Evolutionary conservation across 2,888 invertebrate genomes (phyloP), one percentile per base, ranked within the genome.

Genomic region (Hyalella azteca): DNA sequence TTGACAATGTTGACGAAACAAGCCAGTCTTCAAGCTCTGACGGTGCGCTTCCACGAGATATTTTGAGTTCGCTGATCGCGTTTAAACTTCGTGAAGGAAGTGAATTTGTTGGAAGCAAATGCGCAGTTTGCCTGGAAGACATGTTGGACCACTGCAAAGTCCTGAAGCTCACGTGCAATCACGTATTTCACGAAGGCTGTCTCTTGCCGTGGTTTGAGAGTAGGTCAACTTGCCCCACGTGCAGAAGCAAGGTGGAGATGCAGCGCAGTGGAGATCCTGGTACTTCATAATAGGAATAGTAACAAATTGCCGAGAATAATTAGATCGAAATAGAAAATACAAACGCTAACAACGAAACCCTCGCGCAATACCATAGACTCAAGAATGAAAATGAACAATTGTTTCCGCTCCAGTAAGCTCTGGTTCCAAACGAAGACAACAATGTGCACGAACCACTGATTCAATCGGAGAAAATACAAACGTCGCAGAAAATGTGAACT

Each of bases 51-150:
- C 66, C 66, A 19, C 29, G 29, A 66, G 36, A 66, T 19, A 19
- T 66, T 9, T 0, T 66, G 36, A 19, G 36, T 5, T 36, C 36
- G 1, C 5, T 66, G 66, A 19, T 5, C 4, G 36, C 32, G 15
- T 36, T 36, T 32, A 22, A 5, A 5, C 39, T 66, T 32, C 19
- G 19, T n/a, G 2, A 11, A 29, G 66, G 19, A 13, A 66, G 66
- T n/a, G 36, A 5, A 0, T 19, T 36, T 15, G 1, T 66, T 15
- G 66, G 66, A 5, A 66, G 36, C 32, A 13, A 66, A 36, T 66
- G 66, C 36, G 32, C 66, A 19, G 66, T 66, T 32, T 66, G 66
- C 36, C 66, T 66, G 66, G 66, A 66, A 15, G 29, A n/a, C n/a
- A n/a, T n/a, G n/a, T n/a, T 66, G 1, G 36, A 66, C 22, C 2